These are phyloP conservation scores for Leptoclinus maculatus DNA, from an alignment of 2,797 vertebrate genomes.

Conservation along the genomic window DNA sequence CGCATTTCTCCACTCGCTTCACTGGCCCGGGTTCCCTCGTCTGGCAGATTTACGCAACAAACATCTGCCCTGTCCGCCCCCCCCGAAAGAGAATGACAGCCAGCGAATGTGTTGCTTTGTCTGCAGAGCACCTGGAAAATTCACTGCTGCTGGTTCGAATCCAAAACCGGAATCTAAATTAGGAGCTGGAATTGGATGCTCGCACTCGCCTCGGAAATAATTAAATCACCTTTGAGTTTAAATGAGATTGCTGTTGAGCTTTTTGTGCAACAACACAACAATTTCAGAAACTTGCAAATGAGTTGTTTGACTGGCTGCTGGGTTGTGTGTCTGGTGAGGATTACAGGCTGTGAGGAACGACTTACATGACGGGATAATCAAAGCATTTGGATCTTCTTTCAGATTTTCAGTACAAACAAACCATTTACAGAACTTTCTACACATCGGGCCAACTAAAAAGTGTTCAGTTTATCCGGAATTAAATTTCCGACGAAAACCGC, in stretches of 20 bases:
- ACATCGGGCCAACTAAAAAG: neutral
- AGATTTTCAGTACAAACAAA: slow-evolving; percentile 13
- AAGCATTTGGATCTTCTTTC: slow-evolving; percentile 15
- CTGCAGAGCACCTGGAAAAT: slow-evolving; percentile 31
- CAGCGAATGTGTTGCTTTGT: slow-evolving; percentile 54
- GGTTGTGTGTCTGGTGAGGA: slow-evolving; percentile 26
- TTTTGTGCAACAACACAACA: slow-evolving; percentile 32
- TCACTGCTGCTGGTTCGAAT: slow-evolving; percentile 40
- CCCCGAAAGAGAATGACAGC: slow-evolving; percentile 31
- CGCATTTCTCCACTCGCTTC: slow-evolving; percentile 53
- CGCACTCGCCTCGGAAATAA: slow-evolving; percentile 26
- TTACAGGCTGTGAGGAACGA: slow-evolving; percentile 16
- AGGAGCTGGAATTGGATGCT: slow-evolving; percentile 18
- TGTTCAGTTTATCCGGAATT: slow-evolving; percentile 28
- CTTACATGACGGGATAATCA: slow-evolving; percentile 36
- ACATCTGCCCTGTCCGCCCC: slow-evolving; percentile 61
- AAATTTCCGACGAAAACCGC: slow-evolving; percentile 40
- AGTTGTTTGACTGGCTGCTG: slow-evolving; percentile 30
- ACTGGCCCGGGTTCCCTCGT: slow-evolving; percentile 52
- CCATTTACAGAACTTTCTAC: slow-evolving; percentile 18
- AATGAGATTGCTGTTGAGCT: slow-evolving; percentile 40
- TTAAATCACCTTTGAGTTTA: slow-evolving; percentile 44
- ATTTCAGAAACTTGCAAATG: slow-evolving; percentile 27
- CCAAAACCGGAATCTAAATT: slow-evolving; percentile 47
- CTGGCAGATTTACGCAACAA: slow-evolving; percentile 61